Base-by-base conservation (phyloP, 2,797 vertebrate species). In the Rhinella marina region DNA sequence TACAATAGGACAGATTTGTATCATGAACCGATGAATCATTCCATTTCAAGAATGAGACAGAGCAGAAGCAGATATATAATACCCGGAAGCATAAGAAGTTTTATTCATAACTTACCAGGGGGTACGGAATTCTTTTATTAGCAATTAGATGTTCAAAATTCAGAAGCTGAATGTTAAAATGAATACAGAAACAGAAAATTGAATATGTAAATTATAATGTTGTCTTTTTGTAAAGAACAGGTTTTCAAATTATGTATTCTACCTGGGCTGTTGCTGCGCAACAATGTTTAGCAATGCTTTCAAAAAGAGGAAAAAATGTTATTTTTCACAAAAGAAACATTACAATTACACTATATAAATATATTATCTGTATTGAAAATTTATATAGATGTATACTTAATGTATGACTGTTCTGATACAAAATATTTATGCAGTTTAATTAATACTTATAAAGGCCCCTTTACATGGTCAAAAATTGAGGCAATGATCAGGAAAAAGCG, bases 21-120 rank as follows among this genome's bases (percentile, higher is more conserved):
- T 77, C 29, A 72, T 72, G 68, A 72, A 72, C 68, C 19, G 70
- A 73, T 73, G 70, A 73, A 52, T 76, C 73, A 76, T 52, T 76
- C 21, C 48, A 25, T 29, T 75, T 4, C 10, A 23, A 50, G 25
- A 75, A 75, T 76, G 48, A 76, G 48, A n/a, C 41, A 50, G 19
- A 48, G 21, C 48, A 52, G 41, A 8, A 52, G 41, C 17, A 25
- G 73, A 48, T 72, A 19, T 23, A n/a, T 76, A 76, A 76, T 13
- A 21, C 48, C 17, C 21, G 52, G 21, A 23, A n/a, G 48, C 48
- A 23, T n/a, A 52, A 3, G 12, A 48, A 19, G 21, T n/a, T 23
- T 50, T 23, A n/a, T 52, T n/a, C 73, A 76, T 50, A 32, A n/a
- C 41, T 13, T 76, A 52, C 52, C 48, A 76, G 48, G 48, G 48